These are phyloP conservation scores for Macropodus opercularis DNA, from an alignment of 2,797 vertebrate species.

Conservation along the genomic window DNA sequence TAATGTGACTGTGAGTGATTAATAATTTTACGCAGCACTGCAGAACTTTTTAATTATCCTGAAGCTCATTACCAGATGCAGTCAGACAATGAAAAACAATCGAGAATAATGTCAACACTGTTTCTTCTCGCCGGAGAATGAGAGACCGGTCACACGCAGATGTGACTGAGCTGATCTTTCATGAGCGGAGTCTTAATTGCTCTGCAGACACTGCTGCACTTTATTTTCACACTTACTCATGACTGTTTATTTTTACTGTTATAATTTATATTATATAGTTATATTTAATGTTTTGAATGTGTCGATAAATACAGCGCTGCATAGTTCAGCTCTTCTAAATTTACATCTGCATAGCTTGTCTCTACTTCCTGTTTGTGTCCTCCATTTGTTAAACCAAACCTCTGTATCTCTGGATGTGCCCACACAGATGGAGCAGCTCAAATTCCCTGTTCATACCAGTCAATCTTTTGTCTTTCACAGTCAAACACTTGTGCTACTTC, in stretches of 20 bases:
- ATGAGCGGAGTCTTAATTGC: too few relatives aligned
- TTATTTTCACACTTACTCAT: too few relatives aligned
- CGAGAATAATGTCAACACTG: too few relatives aligned
- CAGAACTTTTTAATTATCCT: neutral
- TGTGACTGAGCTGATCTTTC: too few relatives aligned
- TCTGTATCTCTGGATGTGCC: neutral
- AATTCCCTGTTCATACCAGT: neutral
- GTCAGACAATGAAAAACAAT: neutral
- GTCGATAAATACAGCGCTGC: neutral
- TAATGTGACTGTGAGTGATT: neutral
- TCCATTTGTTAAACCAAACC: neutral
- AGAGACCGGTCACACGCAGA: too few relatives aligned
- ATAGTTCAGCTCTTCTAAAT: neutral
- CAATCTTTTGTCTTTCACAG: neutral
- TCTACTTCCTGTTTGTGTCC: too few relatives aligned
- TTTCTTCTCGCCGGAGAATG: too few relatives aligned
- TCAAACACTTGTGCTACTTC: slow-evolving; percentile 24
- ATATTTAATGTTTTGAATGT: too few relatives aligned
- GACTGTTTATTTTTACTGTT: too few relatives aligned
- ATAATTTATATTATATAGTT: too few relatives aligned
- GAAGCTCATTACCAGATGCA: neutral
- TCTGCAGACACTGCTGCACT: too few relatives aligned
- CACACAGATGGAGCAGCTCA: neutral
- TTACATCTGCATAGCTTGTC: neutral
- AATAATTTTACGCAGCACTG: too few relatives aligned